A percentile compares a stretch with the other conserved stretches of the same genome.
These are phyloP conservation scores for Tadarida brasiliensis DNA, from an alignment of 2,797 vertebrate genomes.

Conservation along the genomic window DNA sequence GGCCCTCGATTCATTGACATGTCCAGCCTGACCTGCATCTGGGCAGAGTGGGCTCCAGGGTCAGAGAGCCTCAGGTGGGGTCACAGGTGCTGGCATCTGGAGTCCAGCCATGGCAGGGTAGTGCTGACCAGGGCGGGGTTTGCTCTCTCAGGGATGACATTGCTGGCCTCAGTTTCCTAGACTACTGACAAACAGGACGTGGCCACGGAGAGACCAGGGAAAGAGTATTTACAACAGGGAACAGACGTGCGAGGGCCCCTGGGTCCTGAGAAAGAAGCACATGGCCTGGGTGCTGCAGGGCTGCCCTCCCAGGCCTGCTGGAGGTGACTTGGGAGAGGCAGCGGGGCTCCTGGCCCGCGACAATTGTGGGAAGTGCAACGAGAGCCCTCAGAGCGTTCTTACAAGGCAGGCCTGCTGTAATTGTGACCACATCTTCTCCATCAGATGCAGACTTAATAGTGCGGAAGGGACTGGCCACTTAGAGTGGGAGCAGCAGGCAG, in stretches of 20 bases:
- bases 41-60: background rate
- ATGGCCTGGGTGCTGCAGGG: background rate
- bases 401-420: background rate
- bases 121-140: rapidly evolving
- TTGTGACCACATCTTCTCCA: background rate
- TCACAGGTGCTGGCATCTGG: background rate
- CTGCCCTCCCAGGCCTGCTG: background rate
- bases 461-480: background rate
- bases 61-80: background rate
- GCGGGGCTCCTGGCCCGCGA: too few relatives aligned
- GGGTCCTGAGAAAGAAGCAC: background rate
- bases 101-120: background rate
- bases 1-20: rapidly evolving
- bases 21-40: background rate
- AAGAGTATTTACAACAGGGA: background rate
- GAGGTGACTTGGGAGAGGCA: background rate
- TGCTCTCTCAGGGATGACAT: rapidly evolving
- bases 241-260: background rate
- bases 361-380: too few relatives aligned
- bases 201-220: background rate
- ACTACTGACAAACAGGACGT: background rate
- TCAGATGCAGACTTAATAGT: background rate
- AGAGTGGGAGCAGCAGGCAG: background rate
- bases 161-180: background rate
- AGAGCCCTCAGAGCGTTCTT: background rate